A percentile compares a stretch with the other conserved stretches of the same genome.
phyloP scores from a whole-genome alignment of 2,797 vertebrate genomes.

The Erithacus rubecula region DNA sequence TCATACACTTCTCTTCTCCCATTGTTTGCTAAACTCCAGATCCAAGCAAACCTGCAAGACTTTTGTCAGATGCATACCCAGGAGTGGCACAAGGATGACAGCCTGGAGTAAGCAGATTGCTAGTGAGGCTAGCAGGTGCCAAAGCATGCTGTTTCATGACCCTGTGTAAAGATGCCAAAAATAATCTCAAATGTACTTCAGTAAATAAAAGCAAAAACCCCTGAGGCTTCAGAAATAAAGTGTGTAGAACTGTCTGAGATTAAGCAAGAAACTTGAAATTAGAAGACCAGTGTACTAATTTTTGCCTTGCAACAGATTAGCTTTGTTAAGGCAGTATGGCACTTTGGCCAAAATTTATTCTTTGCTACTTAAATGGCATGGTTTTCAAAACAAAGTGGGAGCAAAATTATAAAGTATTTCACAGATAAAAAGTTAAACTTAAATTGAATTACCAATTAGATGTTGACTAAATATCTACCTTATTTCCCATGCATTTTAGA shows the following conservation, averaged over 20 bases:
- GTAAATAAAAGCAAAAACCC: conserved; percentile 26
- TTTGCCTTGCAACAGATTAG: neutral
- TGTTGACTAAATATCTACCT: neutral
- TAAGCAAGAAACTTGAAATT: neutral
- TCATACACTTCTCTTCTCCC: neutral
- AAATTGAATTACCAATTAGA: neutral
- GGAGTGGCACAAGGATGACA: conserved; percentile 30
- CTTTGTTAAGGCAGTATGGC: neutral
- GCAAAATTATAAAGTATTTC: neutral
- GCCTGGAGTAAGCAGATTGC: conserved; percentile 51
- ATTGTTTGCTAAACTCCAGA: neutral
- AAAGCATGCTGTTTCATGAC: conserved; percentile 50
- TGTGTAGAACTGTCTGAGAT: neutral
- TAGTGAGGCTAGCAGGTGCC: conserved; percentile 50
- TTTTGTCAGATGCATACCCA: conserved; percentile 28
- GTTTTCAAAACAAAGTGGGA: neutral
- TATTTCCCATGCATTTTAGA: neutral
- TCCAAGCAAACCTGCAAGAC: conserved; percentile 24
- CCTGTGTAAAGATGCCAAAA: conserved; percentile 50
- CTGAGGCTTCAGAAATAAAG: neutral
- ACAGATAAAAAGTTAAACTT: neutral
- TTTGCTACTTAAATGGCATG: neutral
- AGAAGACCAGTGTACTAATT: neutral
- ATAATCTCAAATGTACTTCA: conserved; percentile 29
- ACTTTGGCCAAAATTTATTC: neutral